phyloP scores from a whole-genome alignment of 2,888 invertebrate species.

The Noctua pronuba region DNA sequence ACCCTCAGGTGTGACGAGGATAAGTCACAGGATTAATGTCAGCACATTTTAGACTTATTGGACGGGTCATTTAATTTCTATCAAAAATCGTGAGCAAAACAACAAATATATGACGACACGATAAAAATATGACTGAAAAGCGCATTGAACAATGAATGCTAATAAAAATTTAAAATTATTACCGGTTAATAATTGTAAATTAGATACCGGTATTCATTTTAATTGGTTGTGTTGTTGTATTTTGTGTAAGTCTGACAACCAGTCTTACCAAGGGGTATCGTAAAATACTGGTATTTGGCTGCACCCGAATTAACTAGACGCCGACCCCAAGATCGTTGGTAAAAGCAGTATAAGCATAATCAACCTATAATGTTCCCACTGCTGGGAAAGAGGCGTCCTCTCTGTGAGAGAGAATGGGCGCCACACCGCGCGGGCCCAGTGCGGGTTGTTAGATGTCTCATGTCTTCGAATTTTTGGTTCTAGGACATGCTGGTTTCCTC shows the following conservation, averaged over 20 bases:
- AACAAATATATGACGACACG: neutral
- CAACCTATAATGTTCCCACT: neutral
- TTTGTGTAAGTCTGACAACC: neutral
- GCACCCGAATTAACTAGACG: neutral
- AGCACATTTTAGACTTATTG: constrained; percentile 6
- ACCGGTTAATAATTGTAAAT: neutral
- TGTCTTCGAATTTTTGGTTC: too few relatives aligned
- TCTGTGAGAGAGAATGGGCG: neutral
- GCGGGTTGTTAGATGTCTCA: neutral
- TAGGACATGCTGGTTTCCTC: too few relatives aligned
- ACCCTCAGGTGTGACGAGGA: neutral
- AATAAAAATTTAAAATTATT: neutral
- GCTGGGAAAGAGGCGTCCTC: neutral
- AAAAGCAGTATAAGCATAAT: neutral
- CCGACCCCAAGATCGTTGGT: neutral
- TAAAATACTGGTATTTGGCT: constrained; percentile 3
- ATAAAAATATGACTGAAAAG: neutral
- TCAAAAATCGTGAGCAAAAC: neutral
- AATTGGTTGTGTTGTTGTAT: neutral
- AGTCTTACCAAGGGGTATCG: neutral
- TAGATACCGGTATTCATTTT: neutral
- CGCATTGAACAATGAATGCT: neutral
- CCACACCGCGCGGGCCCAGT: neutral
- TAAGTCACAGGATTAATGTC: constrained; percentile 14
- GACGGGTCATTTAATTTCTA: neutral